A percentile compares a stretch with the other conserved stretches of the same genome.
Conservation (phyloP, 2,888 invertebrate genomes). For the Proisotoma minuta region DNA sequence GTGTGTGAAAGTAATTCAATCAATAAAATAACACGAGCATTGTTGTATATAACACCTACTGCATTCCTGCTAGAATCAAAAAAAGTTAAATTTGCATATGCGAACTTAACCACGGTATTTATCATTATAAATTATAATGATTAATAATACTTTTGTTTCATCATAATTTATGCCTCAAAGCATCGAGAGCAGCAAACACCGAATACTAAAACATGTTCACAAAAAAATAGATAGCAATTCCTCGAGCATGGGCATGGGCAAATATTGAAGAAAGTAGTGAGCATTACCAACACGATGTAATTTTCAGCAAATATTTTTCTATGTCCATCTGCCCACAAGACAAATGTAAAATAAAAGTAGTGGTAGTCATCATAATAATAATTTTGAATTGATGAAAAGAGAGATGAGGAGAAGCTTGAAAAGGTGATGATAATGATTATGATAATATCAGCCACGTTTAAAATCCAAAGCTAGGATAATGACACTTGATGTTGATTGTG, state of each 20-base stretch:
- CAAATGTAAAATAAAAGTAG: too few relatives aligned
- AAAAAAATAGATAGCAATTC: background rate
- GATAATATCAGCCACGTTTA: background rate
- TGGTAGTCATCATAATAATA: too few relatives aligned
- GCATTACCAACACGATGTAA: background rate
- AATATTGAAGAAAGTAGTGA: background rate
- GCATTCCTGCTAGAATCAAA: too few relatives aligned
- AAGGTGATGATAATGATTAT: background rate
- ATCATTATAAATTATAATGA: background rate
- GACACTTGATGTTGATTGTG: background rate
- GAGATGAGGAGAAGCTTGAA: background rate
- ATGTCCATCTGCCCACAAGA: background rate
- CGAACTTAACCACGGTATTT: background rate
- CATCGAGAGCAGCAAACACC: background rate
- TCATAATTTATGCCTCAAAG: background rate
- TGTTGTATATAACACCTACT: too few relatives aligned
- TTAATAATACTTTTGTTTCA: slow-evolving; percentile 2
- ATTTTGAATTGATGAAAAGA: background rate
- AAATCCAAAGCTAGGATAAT: background rate
- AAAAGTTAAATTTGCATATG: background rate
- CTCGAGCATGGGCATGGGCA: background rate
- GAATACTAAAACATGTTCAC: background rate
- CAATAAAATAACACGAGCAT: too few relatives aligned
- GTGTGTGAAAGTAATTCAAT: too few relatives aligned
- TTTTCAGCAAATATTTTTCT: background rate